A percentile compares a stretch with the other conserved stretches of the same genome.
These are phyloP conservation scores for Gymnopithys bicolor DNA, from an alignment of 2,797 vertebrate species.

Conservation along the genomic window DNA sequence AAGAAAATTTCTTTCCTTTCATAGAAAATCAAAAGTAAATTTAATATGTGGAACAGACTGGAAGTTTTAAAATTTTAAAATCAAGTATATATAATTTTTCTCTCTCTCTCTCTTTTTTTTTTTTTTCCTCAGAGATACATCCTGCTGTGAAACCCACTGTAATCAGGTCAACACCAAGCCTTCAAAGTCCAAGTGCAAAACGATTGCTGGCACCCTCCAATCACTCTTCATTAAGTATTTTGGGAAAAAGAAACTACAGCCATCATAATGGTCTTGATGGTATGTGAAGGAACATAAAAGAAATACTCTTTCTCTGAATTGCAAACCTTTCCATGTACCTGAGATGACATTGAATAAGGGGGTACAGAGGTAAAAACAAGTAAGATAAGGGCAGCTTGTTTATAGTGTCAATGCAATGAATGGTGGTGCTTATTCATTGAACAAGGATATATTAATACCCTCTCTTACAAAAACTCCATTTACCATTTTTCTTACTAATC, in stretches of 20 bases:
- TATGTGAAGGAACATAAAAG: constrained; percentile 73
- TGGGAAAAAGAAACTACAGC: constrained; percentile 95
- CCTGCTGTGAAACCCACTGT: constrained; percentile 86
- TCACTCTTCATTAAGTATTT: constrained; percentile 90
- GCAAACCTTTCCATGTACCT: background rate
- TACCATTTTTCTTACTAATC: background rate
- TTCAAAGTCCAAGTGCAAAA: constrained; percentile 88
- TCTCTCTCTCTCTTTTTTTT: background rate
- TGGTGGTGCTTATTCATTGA: background rate
- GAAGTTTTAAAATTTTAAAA: background rate
- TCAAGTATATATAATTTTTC: background rate
- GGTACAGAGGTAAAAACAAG: background rate
- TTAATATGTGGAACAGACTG: background rate
- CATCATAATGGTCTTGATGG: constrained; percentile 92
- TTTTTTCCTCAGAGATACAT: constrained; percentile 85
- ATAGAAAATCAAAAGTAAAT: constrained; percentile 30
- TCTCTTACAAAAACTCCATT: background rate
- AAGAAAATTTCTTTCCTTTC: constrained; percentile 1
- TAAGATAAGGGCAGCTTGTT: background rate
- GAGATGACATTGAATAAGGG: background rate
- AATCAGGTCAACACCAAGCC: constrained; percentile 87
- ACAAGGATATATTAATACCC: background rate
- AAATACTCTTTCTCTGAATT: background rate
- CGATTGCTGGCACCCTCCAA: constrained; percentile 88
- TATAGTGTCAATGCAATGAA: background rate